These are phyloP conservation scores for Phrynocephalus forsythii DNA, from an alignment of 2,797 vertebrate genomes.

Conservation along the genomic window DNA sequence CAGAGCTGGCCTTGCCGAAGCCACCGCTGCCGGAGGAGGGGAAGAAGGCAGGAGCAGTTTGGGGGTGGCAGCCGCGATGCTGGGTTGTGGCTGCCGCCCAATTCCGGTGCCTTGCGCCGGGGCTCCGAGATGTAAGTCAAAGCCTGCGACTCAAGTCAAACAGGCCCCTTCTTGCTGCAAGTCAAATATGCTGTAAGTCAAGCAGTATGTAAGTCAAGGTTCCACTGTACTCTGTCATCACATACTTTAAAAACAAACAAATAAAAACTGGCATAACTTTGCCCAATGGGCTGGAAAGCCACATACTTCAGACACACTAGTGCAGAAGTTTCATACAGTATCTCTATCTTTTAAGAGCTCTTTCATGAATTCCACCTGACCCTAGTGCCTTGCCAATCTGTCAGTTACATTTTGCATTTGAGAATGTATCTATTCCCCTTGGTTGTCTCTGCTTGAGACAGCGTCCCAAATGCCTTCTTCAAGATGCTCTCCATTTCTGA, in stretches of 20 bases:
- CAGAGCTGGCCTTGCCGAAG: no score
- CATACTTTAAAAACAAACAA: neutral
- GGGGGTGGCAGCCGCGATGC: no score
- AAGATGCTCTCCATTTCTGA: neutral
- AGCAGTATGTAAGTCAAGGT: no score
- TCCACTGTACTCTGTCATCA: no score
- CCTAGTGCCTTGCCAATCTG: neutral
- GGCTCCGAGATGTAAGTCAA: no score
- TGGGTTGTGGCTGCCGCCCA: no score
- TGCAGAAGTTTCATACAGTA: neutral
- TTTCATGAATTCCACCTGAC: neutral
- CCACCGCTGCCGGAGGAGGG: no score
- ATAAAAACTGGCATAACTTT: neutral
- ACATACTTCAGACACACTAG: neutral
- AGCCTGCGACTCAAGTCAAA: no score
- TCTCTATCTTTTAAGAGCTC: neutral
- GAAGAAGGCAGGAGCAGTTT: no score
- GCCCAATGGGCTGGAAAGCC: neutral
- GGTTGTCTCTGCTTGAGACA: neutral
- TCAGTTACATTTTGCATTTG: neutral
- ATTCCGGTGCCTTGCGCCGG: no score
- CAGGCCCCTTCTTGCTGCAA: no score
- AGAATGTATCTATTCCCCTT: neutral
- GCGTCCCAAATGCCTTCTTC: neutral
- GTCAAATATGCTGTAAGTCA: no score